A percentile compares a stretch with the other conserved stretches of the same genome.
Evolutionary conservation across 2,113 vertebrate genomes (phyloP).

Genomic region (Eptesicus fuscus): DNA sequence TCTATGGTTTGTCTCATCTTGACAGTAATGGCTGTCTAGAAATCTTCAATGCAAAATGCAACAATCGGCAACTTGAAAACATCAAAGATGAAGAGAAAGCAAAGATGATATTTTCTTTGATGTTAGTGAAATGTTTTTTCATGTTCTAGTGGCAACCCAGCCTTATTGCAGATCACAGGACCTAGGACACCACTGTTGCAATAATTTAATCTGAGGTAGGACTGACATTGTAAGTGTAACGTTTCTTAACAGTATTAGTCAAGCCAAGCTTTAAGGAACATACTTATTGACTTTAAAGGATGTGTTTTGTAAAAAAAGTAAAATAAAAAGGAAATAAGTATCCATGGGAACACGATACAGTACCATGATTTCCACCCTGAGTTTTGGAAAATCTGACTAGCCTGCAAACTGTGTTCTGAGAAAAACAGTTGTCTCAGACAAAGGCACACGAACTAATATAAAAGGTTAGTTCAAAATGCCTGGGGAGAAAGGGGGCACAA

Average conservation of each 20-base stretch:
- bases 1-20: not conserved
- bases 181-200: not conserved
- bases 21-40: constrained; percentile 17
- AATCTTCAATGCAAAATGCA: constrained; percentile 34
- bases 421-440: constrained; percentile 64
- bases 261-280: constrained; percentile 69
- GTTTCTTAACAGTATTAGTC: constrained; percentile 59
- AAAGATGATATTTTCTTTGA: constrained; percentile 55
- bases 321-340: constrained; percentile 58
- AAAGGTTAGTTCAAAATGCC: constrained; percentile 64
- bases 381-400: constrained; percentile 67
- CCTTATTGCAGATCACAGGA: constrained; percentile 50
- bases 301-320: constrained; percentile 59
- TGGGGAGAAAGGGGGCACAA: constrained; percentile 42
- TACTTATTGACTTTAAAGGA: constrained; percentile 58
- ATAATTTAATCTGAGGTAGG: constrained; percentile 62
- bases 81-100: constrained; percentile 49
- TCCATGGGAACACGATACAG: constrained; percentile 26
- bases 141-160: constrained; percentile 23
- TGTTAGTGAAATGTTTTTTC: not conserved
- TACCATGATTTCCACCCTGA: constrained; percentile 43
- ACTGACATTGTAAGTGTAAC: constrained; percentile 47
- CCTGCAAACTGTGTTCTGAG: constrained; percentile 62
- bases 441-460: constrained; percentile 59
- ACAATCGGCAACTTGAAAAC: constrained; percentile 42